These are phyloP conservation scores for Hemicrepidius hirtus DNA, from an alignment of 2,888 invertebrate species.

Conservation along the genomic window DNA sequence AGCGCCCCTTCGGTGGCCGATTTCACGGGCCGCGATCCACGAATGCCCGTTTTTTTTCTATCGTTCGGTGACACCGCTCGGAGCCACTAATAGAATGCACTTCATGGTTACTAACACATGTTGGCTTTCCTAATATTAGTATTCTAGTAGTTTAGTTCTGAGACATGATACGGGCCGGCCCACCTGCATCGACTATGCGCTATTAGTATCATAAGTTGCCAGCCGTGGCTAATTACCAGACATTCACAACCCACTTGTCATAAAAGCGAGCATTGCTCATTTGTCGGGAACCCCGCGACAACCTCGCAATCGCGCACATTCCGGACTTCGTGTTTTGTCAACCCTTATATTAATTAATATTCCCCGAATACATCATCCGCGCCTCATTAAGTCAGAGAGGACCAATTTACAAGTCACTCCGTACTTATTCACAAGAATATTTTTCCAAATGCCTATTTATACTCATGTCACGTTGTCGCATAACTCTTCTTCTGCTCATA, in stretches of 20 bases:
- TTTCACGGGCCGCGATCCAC: slow-evolving; percentile 62
- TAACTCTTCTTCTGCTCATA: slow-evolving; percentile 61
- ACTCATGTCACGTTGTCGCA: slow-evolving; percentile 62
- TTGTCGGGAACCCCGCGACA: slow-evolving; percentile 63
- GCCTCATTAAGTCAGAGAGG: slow-evolving; percentile 67
- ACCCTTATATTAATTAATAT: slow-evolving; percentile 68
- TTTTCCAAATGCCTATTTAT: slow-evolving; percentile 67
- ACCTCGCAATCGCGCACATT: slow-evolving; percentile 31
- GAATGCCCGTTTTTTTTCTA: slow-evolving; percentile 58
- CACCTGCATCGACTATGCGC: slow-evolving; percentile 68
- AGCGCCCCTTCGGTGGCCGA: slow-evolving; percentile 55
- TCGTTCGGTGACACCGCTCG: slow-evolving; percentile 55
- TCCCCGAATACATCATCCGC: slow-evolving; percentile 66
- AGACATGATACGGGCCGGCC: slow-evolving; percentile 65
- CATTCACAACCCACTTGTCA: slow-evolving; percentile 64
- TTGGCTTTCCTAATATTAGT: slow-evolving; percentile 66
- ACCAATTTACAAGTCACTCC: slow-evolving; percentile 68
- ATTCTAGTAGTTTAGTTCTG: slow-evolving; percentile 59
- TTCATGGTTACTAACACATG: slow-evolving; percentile 57
- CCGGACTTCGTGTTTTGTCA: slow-evolving; percentile 59
- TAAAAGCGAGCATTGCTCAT: slow-evolving; percentile 65
- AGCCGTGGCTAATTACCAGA: slow-evolving; percentile 67
- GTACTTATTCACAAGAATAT: slow-evolving; percentile 62
- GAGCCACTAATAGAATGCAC: slow-evolving; percentile 55
- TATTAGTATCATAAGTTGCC: slow-evolving; percentile 63